Base-by-base conservation (phyloP, 2,797 vertebrate genomes). In the Falco peregrinus region DNA sequence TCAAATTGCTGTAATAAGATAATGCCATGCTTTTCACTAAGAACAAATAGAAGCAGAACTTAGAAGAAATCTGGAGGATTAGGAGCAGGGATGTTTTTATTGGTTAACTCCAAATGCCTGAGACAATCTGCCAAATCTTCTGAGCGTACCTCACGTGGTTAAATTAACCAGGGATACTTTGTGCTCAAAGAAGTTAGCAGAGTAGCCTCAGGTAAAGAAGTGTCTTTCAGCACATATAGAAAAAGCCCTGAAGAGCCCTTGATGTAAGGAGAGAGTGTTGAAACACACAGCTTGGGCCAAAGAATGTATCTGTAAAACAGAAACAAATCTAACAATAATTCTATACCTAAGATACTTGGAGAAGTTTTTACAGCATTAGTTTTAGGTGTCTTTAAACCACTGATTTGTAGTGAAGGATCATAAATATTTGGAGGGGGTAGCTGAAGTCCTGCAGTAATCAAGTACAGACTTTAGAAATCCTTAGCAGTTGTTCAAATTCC, bases 171-270 rank as follows among this genome's bases (percentile, higher is more conserved):
- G 92, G 94, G 89, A 67, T 63, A 87, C 35, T 96, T 92, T 81
- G 78, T 84, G 69, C 84, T 91, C 76, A 87, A 73, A 94, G 91
- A 95, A 94, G 65, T 91, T 91, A 93, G 45, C 74, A 89, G 90
- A 87, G 60, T 95, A 93, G 94, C 95, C 95, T 87, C 93, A 97
- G 95, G 96, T 97, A 94, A 96, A 96, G 84, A 95, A 94, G 26
- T 84, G 73, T 94, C 96, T 97, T 97, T 97, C 96, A 96, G 79
- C 96, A 95, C 92, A 87, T 56, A 48, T 0, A 91, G 73, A 95
- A 96, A 93, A 94, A 95, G 69, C 43, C 89, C 75, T 85, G 73
- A 93, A 96, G 92, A 95, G 76, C 43, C 61, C 90, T 89, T 95
- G 89, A 95, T 89, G 90, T 96, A 84, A 94, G 82, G 67, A 93